Evolutionary conservation across 2,888 invertebrate genomes (phyloP).

Genomic region (Xanthia icteritia): DNA sequence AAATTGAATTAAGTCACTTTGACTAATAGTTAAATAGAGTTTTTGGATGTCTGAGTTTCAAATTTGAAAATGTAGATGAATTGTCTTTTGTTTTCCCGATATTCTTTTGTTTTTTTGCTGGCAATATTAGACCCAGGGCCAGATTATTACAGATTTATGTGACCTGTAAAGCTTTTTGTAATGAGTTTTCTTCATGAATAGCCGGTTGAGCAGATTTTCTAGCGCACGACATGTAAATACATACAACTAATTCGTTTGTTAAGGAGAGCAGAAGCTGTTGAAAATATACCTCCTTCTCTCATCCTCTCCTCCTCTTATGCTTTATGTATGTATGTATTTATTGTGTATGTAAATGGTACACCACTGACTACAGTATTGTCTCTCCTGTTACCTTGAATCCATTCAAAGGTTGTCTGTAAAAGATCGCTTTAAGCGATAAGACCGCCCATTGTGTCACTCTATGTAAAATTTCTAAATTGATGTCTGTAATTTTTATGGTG

Average conservation of each 20-base stretch:
- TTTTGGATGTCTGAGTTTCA: neutral
- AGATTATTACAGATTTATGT: neutral
- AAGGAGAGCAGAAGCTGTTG: neutral
- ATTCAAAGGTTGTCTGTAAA: too few species aligned
- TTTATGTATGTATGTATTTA: too few species aligned
- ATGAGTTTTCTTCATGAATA: neutral
- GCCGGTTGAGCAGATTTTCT: neutral
- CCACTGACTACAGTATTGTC: too few species aligned
- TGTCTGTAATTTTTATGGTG: too few species aligned
- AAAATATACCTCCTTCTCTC: neutral
- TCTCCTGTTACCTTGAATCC: too few species aligned
- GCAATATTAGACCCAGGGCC: neutral
- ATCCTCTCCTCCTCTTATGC: too few species aligned
- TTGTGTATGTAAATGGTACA: too few species aligned
- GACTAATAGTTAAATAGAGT: conserved; percentile 15
- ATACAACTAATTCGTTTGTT: neutral
- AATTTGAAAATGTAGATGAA: conserved; percentile 11
- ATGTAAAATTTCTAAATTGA: too few species aligned
- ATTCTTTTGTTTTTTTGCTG: conserved; percentile 5
- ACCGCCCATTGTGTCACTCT: too few species aligned
- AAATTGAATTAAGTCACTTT: conserved; percentile 37
- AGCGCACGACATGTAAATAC: neutral
- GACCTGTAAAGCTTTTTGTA: neutral
- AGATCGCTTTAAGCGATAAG: too few species aligned
- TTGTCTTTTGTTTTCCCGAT: conserved; percentile 4